Base-by-base conservation (phyloP, 2,113 vertebrate species). In the Chaetodon auriga region DNA sequence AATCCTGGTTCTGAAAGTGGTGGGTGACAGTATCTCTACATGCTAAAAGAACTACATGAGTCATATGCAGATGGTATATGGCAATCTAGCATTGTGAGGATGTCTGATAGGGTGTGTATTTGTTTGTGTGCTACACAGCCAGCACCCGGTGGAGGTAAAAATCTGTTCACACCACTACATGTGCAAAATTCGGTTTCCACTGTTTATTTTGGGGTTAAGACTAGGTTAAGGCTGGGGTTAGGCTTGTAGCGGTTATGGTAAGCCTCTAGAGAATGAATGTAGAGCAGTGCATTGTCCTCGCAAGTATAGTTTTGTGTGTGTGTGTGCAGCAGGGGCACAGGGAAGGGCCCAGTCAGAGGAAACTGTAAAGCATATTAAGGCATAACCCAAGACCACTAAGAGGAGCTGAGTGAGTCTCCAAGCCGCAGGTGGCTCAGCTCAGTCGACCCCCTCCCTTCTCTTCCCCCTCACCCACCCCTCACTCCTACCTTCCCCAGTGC, bases 331-430 rank as follows among this genome's bases (percentile, higher is more conserved):
- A 68, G 80, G 62, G 75, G 69, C 38, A 73, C 60, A 62, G 49
- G 51, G 81, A 87, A 30, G 30, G 78, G 71, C 75, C 30, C 66
- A 73, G 83, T 88, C 75, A 84, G 80, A 90, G 78, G 78, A 88
- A 91, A 88, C 85, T 84, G 77, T 91, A 86, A 88, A 89, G 86
- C 70, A 79, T 86, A 92, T 92, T 92, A 89, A 90, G 87, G 70
- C 87, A 70, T 75, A 89, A 85, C 83, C 86, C 83, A 73, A 88
- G 91, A 93, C 91, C 89, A 73, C 92, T 92, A 91, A 92, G 90
- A 89, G 89, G 86, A 80, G 74, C 61, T 76, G 80, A 85, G 88
- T 87, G 87, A 89, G 87, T 87, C 88, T 92, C 88, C 77, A 93
- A 91, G 91, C 92, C 88, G 38, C 92, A 93, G 89, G 89, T 82